These are phyloP conservation scores for Cichladusa arquata DNA, from an alignment of 2,113 vertebrate genomes.

Conservation along the genomic window DNA sequence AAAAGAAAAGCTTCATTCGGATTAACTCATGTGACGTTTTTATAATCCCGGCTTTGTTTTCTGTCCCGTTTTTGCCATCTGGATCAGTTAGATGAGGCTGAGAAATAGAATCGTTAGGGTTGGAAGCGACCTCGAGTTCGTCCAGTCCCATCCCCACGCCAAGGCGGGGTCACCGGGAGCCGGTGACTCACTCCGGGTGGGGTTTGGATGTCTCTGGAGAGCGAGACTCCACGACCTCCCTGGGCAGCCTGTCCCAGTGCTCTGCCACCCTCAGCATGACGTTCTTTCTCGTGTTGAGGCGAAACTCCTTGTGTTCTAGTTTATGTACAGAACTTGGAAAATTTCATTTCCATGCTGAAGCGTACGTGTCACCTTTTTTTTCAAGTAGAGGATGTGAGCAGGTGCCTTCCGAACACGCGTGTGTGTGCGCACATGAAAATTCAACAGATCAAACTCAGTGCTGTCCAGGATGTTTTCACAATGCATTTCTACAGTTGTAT, in stretches of 20 bases:
- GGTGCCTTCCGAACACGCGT: neutral
- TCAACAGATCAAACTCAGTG: neutral
- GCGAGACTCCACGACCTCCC: neutral
- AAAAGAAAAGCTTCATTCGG: too few relatives aligned
- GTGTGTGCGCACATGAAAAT: accelerated
- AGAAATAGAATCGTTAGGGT: neutral
- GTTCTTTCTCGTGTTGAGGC: neutral
- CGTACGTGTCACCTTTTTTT: neutral
- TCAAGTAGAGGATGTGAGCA: neutral
- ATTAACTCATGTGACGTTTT: neutral
- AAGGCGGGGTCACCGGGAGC: neutral
- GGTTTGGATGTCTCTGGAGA: neutral
- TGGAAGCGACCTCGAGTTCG: neutral
- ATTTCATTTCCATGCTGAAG: neutral
- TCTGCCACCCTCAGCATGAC: neutral
- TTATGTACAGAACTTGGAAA: neutral
- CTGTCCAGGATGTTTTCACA: neutral
- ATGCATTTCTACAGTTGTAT: neutral
- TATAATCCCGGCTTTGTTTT: neutral
- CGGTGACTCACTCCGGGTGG: neutral
- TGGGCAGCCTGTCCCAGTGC: neutral
- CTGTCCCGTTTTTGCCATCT: accelerated
- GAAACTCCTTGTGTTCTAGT: neutral
- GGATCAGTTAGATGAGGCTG: neutral
- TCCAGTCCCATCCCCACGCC: neutral